Evolutionary conservation across 2,888 invertebrate species (phyloP).

Genomic region (Archips xylosteana): DNA sequence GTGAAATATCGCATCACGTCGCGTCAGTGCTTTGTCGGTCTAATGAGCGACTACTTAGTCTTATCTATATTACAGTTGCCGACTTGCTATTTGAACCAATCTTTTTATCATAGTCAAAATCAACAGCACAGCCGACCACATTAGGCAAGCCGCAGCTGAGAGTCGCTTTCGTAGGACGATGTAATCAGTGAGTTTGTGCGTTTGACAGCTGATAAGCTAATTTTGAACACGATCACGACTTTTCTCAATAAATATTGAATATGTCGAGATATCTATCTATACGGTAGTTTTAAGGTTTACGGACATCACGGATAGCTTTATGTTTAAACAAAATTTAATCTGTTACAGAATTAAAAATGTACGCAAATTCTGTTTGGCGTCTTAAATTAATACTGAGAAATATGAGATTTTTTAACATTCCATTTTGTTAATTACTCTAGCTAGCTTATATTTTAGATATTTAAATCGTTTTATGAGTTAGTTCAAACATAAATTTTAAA

Average conservation of each 20-base stretch:
- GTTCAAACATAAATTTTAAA: no score
- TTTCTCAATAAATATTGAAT: slow-evolving; percentile 33
- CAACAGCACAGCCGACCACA: slow-evolving; percentile 20
- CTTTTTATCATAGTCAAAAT: slow-evolving; percentile 19
- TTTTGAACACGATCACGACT: slow-evolving; percentile 34
- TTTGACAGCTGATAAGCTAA: slow-evolving; percentile 36
- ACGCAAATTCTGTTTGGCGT: neutral
- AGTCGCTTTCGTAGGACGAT: slow-evolving; percentile 26
- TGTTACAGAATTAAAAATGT: neutral
- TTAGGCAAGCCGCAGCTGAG: slow-evolving; percentile 28
- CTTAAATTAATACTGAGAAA: no score
- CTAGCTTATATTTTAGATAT: no score
- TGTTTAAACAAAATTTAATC: neutral
- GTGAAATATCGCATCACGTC: neutral
- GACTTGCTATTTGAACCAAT: slow-evolving; percentile 8
- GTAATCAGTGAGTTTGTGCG: slow-evolving; percentile 22
- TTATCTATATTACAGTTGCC: neutral
- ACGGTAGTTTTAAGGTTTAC: neutral
- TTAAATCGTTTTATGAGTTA: no score
- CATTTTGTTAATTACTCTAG: no score
- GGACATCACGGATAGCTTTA: neutral
- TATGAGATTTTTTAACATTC: no score
- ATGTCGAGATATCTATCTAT: slow-evolving; percentile 7
- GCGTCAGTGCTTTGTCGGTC: neutral
- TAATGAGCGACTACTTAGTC: neutral